Base-by-base conservation (phyloP, 2,797 vertebrate genomes). In the Melanotaenia boesemani region DNA sequence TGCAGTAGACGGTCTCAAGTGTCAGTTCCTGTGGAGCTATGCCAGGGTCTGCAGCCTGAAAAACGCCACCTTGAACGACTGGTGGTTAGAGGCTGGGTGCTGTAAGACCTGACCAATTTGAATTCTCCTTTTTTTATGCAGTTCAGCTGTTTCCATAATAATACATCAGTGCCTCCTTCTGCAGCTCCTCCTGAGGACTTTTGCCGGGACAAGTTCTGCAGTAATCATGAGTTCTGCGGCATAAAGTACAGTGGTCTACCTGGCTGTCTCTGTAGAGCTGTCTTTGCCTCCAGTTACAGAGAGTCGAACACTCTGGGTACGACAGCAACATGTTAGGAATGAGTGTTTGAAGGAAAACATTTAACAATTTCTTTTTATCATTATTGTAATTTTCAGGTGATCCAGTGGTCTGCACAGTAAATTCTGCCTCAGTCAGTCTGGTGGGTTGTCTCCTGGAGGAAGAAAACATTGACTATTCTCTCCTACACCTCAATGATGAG, bases 161-260 rank as follows among this genome's bases (percentile, higher is more conserved):
- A 37, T n/a, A 10, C 0, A 18, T 50, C n/a, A 64, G 13, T 18
- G 1, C 36, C 9, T 60, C 15, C 15, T 26, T 26, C 30, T 63
- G 50, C 58, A 82, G 77, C 63, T 7, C 37, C 69, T 18, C 39
- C 32, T 50, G 20, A 24, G 44, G 61, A 28, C 57, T 32, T 50
- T 28, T 89, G 86, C 44, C 68, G 58, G 44, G 52, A 85, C 70
- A 74, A 3, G 37, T 57, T 55, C 69, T 89, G 89, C 77, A 88
- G 82, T 24, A 28, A 64, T 41, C 78, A 88, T 0, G 86, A 89
- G 77, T 89, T 88, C 75, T 91, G 88, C 37, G 82, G 78, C 6
- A 12, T 20, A 20, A 48, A 76, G n/a, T 11, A 5, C 1, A n/a
- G 44, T 6, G 22, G 70, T 5, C 16, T 70, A n/a, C 41, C 67